phyloP scores from a whole-genome alignment of 2,888 invertebrate species.

The Blastobasis adustella region DNA sequence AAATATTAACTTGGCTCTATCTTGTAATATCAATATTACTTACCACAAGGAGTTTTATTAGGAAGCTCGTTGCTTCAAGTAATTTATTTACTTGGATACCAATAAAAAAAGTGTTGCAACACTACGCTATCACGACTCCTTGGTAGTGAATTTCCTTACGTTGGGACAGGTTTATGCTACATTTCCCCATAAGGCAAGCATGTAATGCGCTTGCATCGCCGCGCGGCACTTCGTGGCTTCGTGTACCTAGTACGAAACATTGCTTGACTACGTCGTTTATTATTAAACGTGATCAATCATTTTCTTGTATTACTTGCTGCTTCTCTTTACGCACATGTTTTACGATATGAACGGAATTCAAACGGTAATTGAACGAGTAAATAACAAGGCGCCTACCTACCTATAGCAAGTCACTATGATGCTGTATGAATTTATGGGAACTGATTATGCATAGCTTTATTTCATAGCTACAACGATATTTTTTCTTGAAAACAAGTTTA shows the following conservation, averaged over 20 bases:
- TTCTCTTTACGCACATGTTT: conserved; percentile 10
- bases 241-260: conserved; percentile 7
- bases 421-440: too few species aligned
- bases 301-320: conserved; percentile 12
- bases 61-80: too few species aligned
- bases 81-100: too few species aligned
- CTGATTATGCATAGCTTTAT: too few species aligned
- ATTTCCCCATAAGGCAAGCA: conserved; percentile 50
- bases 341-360: conserved; percentile 14
- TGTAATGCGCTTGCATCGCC: conserved; percentile 34
- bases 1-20: not conserved
- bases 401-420: not conserved
- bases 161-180: conserved; percentile 48
- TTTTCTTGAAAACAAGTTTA: too few species aligned
- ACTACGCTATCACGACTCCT: conserved; percentile 1
- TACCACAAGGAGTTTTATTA: too few species aligned
- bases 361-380: not conserved
- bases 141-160: conserved; percentile 39
- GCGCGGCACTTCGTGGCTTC: conserved; percentile 12
- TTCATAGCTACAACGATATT: too few species aligned
- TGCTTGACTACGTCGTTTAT: conserved; percentile 10
- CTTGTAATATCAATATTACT: too few species aligned
- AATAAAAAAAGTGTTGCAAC: not conserved
- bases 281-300: conserved; percentile 42
- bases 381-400: not conserved